Evolutionary conservation across 2,113 vertebrate genomes (phyloP).

Genomic region (Neogale vison): DNA sequence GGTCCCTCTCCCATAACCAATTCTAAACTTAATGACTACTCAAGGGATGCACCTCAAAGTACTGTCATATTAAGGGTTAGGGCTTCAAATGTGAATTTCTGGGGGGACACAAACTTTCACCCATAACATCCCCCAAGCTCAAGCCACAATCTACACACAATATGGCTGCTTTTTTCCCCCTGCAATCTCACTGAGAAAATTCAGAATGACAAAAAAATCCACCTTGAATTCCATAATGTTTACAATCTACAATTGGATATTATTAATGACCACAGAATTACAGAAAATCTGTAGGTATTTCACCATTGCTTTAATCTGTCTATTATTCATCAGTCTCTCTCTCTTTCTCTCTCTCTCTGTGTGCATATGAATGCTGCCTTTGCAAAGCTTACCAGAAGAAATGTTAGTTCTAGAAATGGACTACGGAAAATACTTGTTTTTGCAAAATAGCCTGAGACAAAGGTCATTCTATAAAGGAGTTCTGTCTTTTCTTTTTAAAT

Average conservation of each 20-base stretch:
- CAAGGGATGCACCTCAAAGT: not conserved
- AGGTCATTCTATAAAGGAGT: conserved; percentile 55
- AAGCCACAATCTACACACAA: not conserved
- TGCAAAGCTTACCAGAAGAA: not conserved
- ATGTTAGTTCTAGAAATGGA: conserved; percentile 9
- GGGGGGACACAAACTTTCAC: not conserved
- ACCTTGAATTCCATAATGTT: not conserved
- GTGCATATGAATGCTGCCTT: not conserved
- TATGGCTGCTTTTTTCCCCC: not conserved
- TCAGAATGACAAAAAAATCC: not conserved
- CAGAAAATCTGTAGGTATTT: not conserved
- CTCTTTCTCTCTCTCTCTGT: not conserved
- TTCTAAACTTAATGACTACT: not conserved
- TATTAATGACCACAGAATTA: not conserved
- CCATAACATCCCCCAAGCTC: not conserved
- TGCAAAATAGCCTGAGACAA: conserved; percentile 52
- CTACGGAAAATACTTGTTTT: conserved; percentile 60
- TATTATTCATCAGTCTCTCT: not conserved
- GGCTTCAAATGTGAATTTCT: not conserved
- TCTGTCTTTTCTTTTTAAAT: conserved; percentile 62
- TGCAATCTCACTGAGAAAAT: not conserved
- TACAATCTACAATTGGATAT: not conserved
- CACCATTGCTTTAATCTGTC: not conserved
- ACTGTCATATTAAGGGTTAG: not conserved
- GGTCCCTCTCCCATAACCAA: not conserved